Conservation (phyloP, 2,797 vertebrate genomes). For the Podarcis siculus region DNA sequence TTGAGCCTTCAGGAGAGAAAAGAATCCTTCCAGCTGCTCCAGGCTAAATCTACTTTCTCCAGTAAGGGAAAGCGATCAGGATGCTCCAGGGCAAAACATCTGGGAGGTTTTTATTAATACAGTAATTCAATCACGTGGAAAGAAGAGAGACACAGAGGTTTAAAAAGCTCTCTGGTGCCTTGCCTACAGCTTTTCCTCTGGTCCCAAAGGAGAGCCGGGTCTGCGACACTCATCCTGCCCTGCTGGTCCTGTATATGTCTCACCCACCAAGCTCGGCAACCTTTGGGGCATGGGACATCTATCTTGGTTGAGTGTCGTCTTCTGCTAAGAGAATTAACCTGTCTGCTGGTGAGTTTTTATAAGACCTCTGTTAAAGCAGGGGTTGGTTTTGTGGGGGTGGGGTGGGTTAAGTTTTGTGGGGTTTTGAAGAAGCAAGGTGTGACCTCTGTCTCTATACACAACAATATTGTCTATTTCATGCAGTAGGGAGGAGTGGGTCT, state of each 20-base stretch:
- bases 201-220: slow-evolving; percentile 47
- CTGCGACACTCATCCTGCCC: not conserved
- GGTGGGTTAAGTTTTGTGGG: not conserved
- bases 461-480: too few relatives aligned
- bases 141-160: slow-evolving; percentile 75
- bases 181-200: slow-evolving; percentile 71
- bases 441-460: not conserved
- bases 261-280: not conserved
- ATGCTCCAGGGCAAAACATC: slow-evolving; percentile 58
- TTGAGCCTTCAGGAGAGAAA: not conserved
- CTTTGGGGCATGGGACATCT: slow-evolving; percentile 57
- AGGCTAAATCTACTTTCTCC: slow-evolving; percentile 50
- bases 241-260: not conserved
- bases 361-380: not conserved
- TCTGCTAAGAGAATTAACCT: not conserved
- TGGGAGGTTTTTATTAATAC: slow-evolving; percentile 75
- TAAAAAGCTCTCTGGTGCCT: slow-evolving; percentile 83
- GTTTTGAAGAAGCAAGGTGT: accelerated
- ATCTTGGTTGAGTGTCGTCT: slow-evolving; percentile 34
- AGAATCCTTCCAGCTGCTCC: not conserved
- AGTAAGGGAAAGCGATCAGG: slow-evolving; percentile 41
- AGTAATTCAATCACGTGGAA: slow-evolving; percentile 82
- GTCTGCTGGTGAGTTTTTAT: slow-evolving; percentile 59
- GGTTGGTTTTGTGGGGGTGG: not conserved
- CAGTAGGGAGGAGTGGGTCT: too few relatives aligned